Evolutionary conservation across 2,888 invertebrate genomes (phyloP), one percentile per base, ranked within the genome.

Genomic region (Lasioglossum calceatum): DNA sequence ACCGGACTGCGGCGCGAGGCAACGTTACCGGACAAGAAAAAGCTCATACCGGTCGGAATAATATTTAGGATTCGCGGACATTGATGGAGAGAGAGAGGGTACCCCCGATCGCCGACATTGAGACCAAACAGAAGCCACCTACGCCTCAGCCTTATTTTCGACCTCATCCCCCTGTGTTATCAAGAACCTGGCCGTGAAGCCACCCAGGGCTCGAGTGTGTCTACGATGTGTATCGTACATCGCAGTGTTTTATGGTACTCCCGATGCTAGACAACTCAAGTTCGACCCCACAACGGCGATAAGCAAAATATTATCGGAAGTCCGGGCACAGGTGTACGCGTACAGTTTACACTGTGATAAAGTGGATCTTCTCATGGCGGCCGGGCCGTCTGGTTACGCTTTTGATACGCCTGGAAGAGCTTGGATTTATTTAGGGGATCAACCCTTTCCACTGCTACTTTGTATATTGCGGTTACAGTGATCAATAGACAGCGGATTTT

Each of bases 31-130:
- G 87, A 79, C 54, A 54, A n/a, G 85, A 76, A 90, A 89, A 87
- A 84, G 88, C 82, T 89, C 71, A 76, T 79, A 75, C 77, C 86
- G 87, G 84, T 84, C 88, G 86, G 79, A 92, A 91, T 88, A 92
- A 92, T 92, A 93, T 93, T 92, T 93, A 92, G 87, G 77, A 70
- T 67, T 82, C 81, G 70, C 64, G 64, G 74, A 87, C 79, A 67
- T 79, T 83, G 82, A 86, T 81, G 84, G 72, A 36, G 64, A 36
- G 64, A 36, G 64, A 61, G 78, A 36, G 50, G 73, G 19, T 39
- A 39, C 61, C 54, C 54, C 54, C 54, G 77, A 85, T 81, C 81
- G 81, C 72, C 78, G 81, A 85, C 82, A 72, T 82, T 83, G 86
- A 87, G 64, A 77, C 67, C 83, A 79, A 89, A 91, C 91, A 87